Evolutionary conservation across 2,797 vertebrate genomes (phyloP).

Genomic region (Spatula versicolor): DNA sequence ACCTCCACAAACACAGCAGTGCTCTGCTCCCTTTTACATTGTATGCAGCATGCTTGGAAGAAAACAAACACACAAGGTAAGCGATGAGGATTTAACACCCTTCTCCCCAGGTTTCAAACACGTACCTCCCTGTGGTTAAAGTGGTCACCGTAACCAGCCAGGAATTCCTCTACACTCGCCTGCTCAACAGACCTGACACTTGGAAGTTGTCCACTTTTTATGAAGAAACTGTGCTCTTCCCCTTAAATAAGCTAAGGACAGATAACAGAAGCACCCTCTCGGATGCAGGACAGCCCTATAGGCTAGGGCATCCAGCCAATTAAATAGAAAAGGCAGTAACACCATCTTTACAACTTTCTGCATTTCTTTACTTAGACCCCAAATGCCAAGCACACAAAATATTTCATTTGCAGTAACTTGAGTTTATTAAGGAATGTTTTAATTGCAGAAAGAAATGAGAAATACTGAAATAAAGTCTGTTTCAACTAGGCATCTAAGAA

Average conservation of each 20-base stretch:
- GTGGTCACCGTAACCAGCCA: too few relatives aligned
- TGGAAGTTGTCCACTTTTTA: neutral
- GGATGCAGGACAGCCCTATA: neutral
- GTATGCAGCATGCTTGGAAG: neutral
- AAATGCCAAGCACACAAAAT: neutral
- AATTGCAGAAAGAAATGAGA: neutral
- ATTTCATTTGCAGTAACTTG: neutral
- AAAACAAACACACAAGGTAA: neutral
- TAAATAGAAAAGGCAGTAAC: neutral
- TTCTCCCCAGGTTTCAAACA: neutral
- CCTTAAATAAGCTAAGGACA: neutral
- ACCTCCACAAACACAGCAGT: neutral
- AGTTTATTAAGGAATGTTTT: neutral
- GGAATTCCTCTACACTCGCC: neutral
- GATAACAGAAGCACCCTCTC: neutral
- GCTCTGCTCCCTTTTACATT: neutral
- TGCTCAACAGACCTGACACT: neutral
- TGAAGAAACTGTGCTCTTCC: neutral
- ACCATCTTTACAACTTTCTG: neutral
- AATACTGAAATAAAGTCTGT: neutral
- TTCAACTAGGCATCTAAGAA: neutral
- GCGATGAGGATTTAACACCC: accelerated
- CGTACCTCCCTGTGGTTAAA: neutral
- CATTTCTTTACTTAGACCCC: neutral
- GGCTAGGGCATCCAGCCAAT: neutral